Evolutionary conservation across 2,113 vertebrate species (phyloP).

Genomic region (Rhegmatorhina hoffmannsi): DNA sequence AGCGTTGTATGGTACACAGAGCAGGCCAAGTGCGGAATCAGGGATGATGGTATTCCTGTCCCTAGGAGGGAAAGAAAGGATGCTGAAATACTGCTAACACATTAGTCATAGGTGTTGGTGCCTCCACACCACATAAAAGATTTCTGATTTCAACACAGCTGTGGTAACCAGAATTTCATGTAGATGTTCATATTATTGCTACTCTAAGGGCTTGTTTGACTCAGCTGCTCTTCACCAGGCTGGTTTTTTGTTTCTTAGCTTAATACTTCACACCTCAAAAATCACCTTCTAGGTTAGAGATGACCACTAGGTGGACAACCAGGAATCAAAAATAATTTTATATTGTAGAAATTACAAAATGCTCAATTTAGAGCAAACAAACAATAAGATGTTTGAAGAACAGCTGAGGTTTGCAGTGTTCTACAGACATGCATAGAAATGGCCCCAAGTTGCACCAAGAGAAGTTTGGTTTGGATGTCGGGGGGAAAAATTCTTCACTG

Average conservation of each 20-base stretch:
- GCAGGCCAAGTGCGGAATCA: conserved; percentile 93
- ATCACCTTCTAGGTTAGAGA: background rate
- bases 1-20: conserved; percentile 91
- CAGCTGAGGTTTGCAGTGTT: background rate
- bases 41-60: conserved; percentile 75
- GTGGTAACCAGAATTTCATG: background rate
- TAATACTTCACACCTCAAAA: background rate
- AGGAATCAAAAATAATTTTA: background rate
- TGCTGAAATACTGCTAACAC: background rate
- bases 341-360: background rate
- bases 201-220: background rate
- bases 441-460: background rate
- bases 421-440: background rate
- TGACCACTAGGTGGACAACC: background rate
- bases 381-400: background rate
- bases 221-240: background rate
- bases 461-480: background rate
- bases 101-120: background rate
- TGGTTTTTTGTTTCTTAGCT: background rate
- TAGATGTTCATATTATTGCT: background rate
- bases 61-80: conserved; percentile 66
- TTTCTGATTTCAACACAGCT: background rate
- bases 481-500: background rate
- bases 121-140: background rate
- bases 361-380: background rate